These are phyloP conservation scores for Jacana jacana DNA, from an alignment of 2,113 vertebrate species.

Conservation along the genomic window DNA sequence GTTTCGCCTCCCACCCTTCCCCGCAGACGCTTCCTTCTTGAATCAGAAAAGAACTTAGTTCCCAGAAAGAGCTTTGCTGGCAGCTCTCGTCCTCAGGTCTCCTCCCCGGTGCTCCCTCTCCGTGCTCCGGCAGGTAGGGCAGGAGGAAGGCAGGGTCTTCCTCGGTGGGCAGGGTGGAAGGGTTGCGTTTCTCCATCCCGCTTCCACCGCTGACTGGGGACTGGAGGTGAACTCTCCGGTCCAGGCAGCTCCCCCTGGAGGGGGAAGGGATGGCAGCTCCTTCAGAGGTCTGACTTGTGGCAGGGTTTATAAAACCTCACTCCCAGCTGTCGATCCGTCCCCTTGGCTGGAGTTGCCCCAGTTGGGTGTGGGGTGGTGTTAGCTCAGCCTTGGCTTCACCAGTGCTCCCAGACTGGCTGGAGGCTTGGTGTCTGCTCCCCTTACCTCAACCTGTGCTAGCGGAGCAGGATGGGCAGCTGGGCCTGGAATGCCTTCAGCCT, in stretches of 20 bases:
- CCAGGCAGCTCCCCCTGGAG: neutral
- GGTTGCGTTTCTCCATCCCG: neutral
- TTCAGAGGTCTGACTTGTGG: neutral
- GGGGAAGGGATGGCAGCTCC: neutral
- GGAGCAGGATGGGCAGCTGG: neutral
- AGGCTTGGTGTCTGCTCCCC: neutral
- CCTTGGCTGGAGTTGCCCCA: neutral
- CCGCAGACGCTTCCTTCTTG: neutral
- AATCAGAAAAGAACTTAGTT: constrained; percentile 31
- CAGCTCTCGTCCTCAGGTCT: neutral
- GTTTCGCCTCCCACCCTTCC: constrained; percentile 54
- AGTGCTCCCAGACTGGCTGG: neutral
- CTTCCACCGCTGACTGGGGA: neutral
- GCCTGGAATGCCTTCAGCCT: neutral
- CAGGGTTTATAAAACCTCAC: neutral
- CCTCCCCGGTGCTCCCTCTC: neutral
- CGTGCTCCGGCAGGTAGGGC: neutral
- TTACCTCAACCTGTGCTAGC: neutral
- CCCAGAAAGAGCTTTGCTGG: constrained; percentile 38
- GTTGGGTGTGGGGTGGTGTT: neutral
- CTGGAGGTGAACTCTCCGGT: neutral
- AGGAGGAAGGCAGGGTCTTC: neutral
- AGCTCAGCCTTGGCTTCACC: neutral
- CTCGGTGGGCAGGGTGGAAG: neutral
- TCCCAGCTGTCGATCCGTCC: neutral